A percentile compares a stretch with the other conserved stretches of the same genome.
phyloP scores from a whole-genome alignment of 1,140 invertebrate genomes.

The Drosophila obscura region DNA sequence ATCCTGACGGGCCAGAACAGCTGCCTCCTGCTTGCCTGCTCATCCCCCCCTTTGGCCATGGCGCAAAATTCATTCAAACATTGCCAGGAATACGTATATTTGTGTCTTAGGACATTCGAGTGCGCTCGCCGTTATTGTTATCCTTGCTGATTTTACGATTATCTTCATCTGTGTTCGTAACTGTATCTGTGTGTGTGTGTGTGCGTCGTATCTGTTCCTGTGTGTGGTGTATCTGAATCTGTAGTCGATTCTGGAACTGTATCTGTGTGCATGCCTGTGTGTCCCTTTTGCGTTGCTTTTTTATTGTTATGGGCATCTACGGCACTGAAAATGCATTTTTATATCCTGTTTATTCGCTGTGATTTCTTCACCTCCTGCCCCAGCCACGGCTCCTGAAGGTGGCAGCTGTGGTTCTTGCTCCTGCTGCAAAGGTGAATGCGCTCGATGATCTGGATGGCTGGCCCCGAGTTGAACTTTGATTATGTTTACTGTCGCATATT shows the following conservation, averaged over 20 bases:
- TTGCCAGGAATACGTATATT: conserved; percentile 28
- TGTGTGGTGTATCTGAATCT: conserved; percentile 28
- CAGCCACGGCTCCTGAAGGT: conserved; percentile 12
- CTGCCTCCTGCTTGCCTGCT: conserved; percentile 41
- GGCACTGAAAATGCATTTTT: conserved; percentile 76
- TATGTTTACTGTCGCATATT: conserved; percentile 42
- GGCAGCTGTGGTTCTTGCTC: conserved; percentile 33
- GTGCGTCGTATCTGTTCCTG: conserved; percentile 2
- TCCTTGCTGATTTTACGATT: conserved; percentile 75
- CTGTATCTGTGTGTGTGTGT: conserved; percentile 12
- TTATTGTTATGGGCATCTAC: conserved; percentile 53
- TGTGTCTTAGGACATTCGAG: conserved; percentile 54
- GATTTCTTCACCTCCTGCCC: conserved; percentile 51
- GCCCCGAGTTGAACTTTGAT: conserved; percentile 41
- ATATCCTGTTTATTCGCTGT: conserved; percentile 79
- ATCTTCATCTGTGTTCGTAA: conserved; percentile 29
- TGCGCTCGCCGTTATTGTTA: conserved; percentile 71
- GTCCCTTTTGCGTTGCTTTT: conserved; percentile 47
- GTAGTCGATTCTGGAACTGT: background rate
- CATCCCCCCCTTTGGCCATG: background rate
- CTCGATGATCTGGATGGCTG: conserved; percentile 26
- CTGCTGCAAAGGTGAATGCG: conserved; percentile 54
- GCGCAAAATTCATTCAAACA: conserved; percentile 57
- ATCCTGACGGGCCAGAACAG: conserved; percentile 59
- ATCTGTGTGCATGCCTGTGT: conserved; percentile 39